These are phyloP conservation scores for Pomacea canaliculata DNA, from an alignment of 2,888 invertebrate species.

Conservation along the genomic window DNA sequence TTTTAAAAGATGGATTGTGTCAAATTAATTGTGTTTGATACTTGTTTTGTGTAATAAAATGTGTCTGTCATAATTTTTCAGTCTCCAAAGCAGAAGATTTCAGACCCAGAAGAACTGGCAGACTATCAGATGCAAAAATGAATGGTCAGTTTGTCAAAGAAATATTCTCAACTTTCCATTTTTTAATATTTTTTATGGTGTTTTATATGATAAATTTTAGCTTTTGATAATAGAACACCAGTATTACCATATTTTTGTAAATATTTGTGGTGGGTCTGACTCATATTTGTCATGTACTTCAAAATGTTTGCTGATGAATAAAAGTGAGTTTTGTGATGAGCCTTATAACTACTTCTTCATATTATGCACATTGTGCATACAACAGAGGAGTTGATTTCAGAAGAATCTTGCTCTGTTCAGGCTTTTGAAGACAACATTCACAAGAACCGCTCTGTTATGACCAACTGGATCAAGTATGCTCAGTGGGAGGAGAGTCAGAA, in stretches of 20 bases:
- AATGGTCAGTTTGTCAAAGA: conserved; percentile 74
- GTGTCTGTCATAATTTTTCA: conserved; percentile 55
- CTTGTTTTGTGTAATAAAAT: background rate
- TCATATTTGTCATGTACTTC: too few relatives aligned
- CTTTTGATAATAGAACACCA: too few relatives aligned
- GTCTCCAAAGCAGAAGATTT: conserved; percentile 98
- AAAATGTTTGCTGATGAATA: too few relatives aligned
- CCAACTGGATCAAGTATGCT: conserved; percentile 99
- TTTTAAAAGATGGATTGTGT: too few relatives aligned
- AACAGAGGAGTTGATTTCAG: background rate
- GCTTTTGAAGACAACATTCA: conserved; percentile 96
- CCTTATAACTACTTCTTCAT: too few relatives aligned
- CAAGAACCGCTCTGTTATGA: conserved; percentile 94
- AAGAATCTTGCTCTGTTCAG: conserved; percentile 42
- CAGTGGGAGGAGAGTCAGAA: conserved; percentile 99
- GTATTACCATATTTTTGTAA: too few relatives aligned
- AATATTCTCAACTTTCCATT: too few relatives aligned
- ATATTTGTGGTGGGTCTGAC: too few relatives aligned
- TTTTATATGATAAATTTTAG: too few relatives aligned
- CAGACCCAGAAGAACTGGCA: conserved; percentile 95
- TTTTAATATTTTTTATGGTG: too few relatives aligned
- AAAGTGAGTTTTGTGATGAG: too few relatives aligned
- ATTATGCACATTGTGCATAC: background rate
- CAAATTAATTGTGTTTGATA: too few relatives aligned
- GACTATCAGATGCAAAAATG: conserved; percentile 96